A percentile compares a stretch with the other conserved stretches of the same genome.
Conservation (phyloP, 2,113 vertebrate genomes). For the Sapayoa aenigma region DNA sequence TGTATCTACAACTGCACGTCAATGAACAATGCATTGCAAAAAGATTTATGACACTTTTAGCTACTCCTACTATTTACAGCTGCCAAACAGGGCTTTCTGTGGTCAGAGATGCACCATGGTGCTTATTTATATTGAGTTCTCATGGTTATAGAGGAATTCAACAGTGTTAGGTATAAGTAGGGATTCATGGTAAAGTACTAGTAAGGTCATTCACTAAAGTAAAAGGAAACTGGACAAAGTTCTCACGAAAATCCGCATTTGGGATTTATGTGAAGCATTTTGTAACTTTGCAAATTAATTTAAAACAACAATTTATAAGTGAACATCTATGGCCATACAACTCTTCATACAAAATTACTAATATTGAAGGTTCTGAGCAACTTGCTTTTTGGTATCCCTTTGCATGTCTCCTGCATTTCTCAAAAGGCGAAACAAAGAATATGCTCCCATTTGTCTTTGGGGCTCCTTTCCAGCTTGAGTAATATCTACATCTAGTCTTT, state of each 20-base stretch:
- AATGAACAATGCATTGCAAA: neutral
- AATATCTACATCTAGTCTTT: neutral
- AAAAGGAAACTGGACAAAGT: neutral
- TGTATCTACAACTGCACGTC: accelerated
- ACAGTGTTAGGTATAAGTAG: accelerated
- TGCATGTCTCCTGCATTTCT: neutral
- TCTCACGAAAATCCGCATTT: neutral
- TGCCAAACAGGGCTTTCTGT: neutral
- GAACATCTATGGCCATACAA: neutral
- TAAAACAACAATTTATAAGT: neutral
- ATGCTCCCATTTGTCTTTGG: neutral
- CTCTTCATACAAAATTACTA: neutral
- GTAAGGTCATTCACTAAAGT: neutral
- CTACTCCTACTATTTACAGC: neutral
- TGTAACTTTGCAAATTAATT: neutral
- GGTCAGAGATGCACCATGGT: neutral
- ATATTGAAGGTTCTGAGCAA: neutral
- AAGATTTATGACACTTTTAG: neutral
- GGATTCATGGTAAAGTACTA: neutral
- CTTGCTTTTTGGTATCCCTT: neutral
- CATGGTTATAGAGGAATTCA: neutral
- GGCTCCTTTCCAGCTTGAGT: neutral
- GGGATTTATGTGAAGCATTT: neutral
- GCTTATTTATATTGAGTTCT: neutral
- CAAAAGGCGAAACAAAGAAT: neutral